Conservation (phyloP, 2,888 invertebrate species). For the Trilocha varians region DNA sequence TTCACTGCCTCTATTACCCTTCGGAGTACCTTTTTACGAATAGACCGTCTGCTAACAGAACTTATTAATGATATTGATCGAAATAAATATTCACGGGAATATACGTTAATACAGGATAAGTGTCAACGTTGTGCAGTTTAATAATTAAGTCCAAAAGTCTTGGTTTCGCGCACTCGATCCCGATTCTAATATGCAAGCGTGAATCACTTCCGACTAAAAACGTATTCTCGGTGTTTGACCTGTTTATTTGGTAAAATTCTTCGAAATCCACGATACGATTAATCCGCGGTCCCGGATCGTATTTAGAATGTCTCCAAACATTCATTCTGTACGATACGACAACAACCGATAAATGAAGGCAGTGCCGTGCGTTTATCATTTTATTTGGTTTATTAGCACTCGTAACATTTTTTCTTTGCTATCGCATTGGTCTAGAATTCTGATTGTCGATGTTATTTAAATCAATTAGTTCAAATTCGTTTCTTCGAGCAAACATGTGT, state of each 20-base stretch:
- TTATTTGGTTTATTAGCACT: constrained; percentile 10
- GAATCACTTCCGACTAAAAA: constrained; percentile 47
- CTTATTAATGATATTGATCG: not conserved
- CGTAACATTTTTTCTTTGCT: constrained; percentile 18
- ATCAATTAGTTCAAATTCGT: constrained; percentile 4
- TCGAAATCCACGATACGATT: constrained; percentile 30
- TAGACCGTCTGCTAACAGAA: not conserved
- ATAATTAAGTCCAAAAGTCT: not conserved
- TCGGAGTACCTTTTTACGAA: not conserved
- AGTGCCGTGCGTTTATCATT: constrained; percentile 20
- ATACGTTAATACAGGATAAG: too few relatives aligned
- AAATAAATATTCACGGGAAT: too few relatives aligned
- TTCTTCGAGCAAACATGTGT: not conserved
- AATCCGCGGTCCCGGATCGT: constrained; percentile 18
- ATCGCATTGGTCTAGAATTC: constrained; percentile 20
- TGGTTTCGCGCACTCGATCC: constrained; percentile 32
- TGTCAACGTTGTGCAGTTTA: too few relatives aligned
- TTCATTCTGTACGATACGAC: constrained; percentile 12
- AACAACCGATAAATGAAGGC: constrained; percentile 21
- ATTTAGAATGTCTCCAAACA: constrained; percentile 18
- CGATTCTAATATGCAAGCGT: constrained; percentile 27
- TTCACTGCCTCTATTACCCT: constrained; percentile 35
- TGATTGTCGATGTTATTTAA: constrained; percentile 16
- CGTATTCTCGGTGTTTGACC: constrained; percentile 44
- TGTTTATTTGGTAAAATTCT: constrained; percentile 36